Evolutionary conservation across 2,797 vertebrate species (phyloP), one percentile per base, ranked within the genome.

Genomic region (Muraenolepis orangiensis): DNA sequence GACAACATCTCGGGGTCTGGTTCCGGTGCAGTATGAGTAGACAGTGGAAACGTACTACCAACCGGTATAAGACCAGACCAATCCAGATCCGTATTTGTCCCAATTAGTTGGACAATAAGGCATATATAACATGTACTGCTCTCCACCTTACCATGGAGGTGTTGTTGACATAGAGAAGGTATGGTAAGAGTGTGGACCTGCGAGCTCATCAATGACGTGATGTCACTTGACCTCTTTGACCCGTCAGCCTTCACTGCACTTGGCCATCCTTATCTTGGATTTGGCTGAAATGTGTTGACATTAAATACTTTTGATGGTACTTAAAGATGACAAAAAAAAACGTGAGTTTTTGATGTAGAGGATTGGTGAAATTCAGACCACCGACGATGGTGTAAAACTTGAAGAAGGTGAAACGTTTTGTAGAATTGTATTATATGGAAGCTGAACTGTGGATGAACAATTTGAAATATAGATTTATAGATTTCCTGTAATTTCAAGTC

Each of bases 401-500:
- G 81, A 81, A 81, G 71, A 70, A 73, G 72, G 78, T 80, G 69
- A 86, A 80, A 73, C 76, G 71, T 66, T 84, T 73, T 74, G 72
- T 78, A 75, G 85, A 74, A 72, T 78, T 81, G 29, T 79, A 78
- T 82, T 85, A 84, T 85, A 84, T 86, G 80, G 75, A 87, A 81
- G 83, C 78, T 87, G 78, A 89, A 84, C 86, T 90, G 86, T 89
- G 85, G 88, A 90, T 61, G 57, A 80, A 74, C 82, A 79, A 85
- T 40, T 72, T 82, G 77, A 87, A 82, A 76, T 84, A 71, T 30
- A 70, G 72, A 74, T 86, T 70, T 87, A 80, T 89, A 91, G 90
- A 90, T 88, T 74, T 93, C 89, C 92, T 95, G 91, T 94, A 90
- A 91, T 87, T 87, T 87, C 84, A 88, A 93, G 84, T 78, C 87